Base-by-base conservation (phyloP, 2,888 invertebrate species). In the Esperia sulphurella region DNA sequence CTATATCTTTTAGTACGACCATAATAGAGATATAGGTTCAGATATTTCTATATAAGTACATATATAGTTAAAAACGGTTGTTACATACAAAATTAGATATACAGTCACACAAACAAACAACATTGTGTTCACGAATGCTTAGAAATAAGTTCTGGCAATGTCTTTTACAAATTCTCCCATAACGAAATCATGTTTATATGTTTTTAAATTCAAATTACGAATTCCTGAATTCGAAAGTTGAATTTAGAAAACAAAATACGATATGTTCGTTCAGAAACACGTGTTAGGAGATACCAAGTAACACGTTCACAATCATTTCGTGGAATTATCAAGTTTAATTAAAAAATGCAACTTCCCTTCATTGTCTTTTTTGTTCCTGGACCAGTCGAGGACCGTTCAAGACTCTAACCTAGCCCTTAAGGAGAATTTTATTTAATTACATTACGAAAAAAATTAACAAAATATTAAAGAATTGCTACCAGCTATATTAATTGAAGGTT, bases 301-400 rank as follows among this genome's bases (percentile, higher is more conserved):
- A 35, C 35, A 48, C 31, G 45, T 49, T 47, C 51, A 52, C 45
- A 54, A 54, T 57, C 60, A 55, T 54, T 49, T 58, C 63, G 66
- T 65, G 65, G 67, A 68, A 65, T 66, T 65, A 63, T 70, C 69
- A 55, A 63, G 56, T 66, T 68, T 70, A 63, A 71, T 35, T 35
- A 70, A 67, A n/a, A 83, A 84, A 87, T 86, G 85, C 87, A 88
- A 78, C 75, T 78, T 83, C 77, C 84, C 74, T 82, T 83, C 85
- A 84, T 83, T 87, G 86, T 87, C 87, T 88, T 88, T 75, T 70
- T 86, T 86, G 83, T 83, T 86, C 83, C 78, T 71, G 75, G 77
- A 73, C 69, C 78, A 73, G 71, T 75, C 71, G 75, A 79, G 74
- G 78, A 77, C 80, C 77, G 72, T 75, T 78, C 79, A 74, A 79